Conservation (phyloP, 1,140 invertebrate species). For the Caerostris darwini region DNA sequence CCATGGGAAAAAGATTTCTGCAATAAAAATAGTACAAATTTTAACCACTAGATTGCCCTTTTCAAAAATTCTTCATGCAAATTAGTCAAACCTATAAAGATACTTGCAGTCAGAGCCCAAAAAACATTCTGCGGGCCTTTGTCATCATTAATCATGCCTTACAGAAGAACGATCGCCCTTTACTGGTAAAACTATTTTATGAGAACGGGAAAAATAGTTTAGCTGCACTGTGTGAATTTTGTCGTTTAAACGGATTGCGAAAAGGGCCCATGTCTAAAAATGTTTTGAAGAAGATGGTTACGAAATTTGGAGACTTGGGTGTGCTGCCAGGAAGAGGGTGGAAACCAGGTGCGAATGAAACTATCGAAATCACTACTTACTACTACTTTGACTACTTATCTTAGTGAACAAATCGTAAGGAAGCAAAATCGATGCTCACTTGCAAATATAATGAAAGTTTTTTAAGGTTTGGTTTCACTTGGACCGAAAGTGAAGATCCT, state of each 20-base stretch:
- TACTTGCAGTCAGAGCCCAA: neutral
- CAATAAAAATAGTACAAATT: too few species aligned
- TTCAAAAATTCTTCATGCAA: neutral
- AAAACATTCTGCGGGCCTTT: neutral
- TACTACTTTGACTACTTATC: neutral
- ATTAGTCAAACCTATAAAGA: neutral
- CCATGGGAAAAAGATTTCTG: too few species aligned
- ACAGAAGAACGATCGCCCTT: neutral
- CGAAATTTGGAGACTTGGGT: constrained; percentile 58
- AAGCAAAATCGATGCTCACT: too few species aligned
- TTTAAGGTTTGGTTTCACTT: too few species aligned
- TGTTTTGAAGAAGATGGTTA: constrained; percentile 58
- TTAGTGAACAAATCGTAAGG: too few species aligned
- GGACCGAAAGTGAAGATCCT: too few species aligned
- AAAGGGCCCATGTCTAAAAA: neutral
- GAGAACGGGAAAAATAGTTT: too few species aligned
- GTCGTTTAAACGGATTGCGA: constrained; percentile 13
- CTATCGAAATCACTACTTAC: neutral
- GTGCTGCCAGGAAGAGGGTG: constrained; percentile 59
- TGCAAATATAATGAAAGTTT: too few species aligned
- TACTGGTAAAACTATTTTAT: neutral
- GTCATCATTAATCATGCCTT: constrained; percentile 27
- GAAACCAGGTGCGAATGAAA: constrained; percentile 39
- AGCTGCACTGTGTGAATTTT: constrained; percentile 31
- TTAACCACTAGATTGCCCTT: neutral